Conservation (phyloP, 2,888 invertebrate species). For the Aporophyla nigra region DNA sequence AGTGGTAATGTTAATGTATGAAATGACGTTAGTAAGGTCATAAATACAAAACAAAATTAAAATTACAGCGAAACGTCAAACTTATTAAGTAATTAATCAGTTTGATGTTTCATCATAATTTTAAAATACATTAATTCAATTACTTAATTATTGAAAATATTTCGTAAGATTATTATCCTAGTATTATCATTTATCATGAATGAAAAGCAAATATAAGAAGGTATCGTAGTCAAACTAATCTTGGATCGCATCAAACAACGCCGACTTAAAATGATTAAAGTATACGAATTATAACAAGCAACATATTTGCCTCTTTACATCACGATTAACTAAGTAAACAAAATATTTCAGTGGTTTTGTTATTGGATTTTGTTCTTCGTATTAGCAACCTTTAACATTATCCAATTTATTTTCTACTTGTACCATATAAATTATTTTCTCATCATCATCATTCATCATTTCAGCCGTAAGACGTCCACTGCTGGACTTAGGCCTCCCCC, state of each 20-base stretch:
- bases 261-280: slow-evolving; percentile 19
- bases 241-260: slow-evolving; percentile 11
- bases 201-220: slow-evolving; percentile 9
- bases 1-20: background rate
- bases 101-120: background rate
- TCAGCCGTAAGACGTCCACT: no score
- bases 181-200: slow-evolving; percentile 15
- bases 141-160: background rate
- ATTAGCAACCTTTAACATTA: background rate
- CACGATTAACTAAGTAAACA: background rate
- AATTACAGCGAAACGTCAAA: no score
- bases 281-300: background rate
- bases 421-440: no score
- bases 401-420: no score
- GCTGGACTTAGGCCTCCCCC: no score
- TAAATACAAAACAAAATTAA: background rate
- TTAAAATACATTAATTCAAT: background rate
- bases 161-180: background rate
- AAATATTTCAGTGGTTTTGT: background rate
- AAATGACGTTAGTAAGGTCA: background rate
- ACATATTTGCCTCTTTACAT: no score
- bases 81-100: background rate
- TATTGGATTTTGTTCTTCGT: background rate
- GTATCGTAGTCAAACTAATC: slow-evolving; percentile 18
- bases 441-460: no score